Percentiles rank a stretch among this genome's conserved stretches.
phyloP scores from a whole-genome alignment of 2,797 vertebrate genomes.

The Calcarius lapponicus region DNA sequence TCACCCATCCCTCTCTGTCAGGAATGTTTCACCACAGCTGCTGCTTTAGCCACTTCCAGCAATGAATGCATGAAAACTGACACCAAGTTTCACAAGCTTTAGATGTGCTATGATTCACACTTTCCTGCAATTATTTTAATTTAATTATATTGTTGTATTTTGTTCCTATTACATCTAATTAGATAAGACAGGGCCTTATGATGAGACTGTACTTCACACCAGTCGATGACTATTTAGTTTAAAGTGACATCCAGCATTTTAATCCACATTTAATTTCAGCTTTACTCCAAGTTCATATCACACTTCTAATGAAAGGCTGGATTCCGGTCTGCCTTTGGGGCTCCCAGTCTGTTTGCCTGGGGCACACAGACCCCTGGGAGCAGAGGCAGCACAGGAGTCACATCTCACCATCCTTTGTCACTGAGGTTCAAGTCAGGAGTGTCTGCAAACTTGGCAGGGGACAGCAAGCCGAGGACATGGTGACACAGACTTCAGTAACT shows the following conservation, averaged over 20 bases:
- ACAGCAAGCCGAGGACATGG: neutral
- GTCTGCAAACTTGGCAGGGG: neutral
- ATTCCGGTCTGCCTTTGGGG: neutral
- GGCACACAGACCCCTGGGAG: neutral
- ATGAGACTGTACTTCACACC: neutral
- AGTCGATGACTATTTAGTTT: neutral
- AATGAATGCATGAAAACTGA: neutral
- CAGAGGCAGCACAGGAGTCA: neutral
- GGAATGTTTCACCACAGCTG: neutral
- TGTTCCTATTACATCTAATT: neutral
- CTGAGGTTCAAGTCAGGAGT: accelerated
- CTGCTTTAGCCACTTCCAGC: neutral
- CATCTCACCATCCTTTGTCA: neutral
- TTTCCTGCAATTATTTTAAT: neutral
- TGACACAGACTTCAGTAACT: neutral
- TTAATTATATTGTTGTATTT: neutral
- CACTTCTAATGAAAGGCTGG: neutral
- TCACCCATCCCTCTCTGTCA: neutral
- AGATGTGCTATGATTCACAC: neutral
- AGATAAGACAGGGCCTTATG: neutral
- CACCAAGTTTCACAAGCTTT: neutral
- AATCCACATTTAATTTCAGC: neutral
- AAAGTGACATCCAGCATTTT: neutral
- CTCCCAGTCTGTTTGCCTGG: neutral
- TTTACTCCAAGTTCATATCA: neutral